Evolutionary conservation across 2,797 vertebrate genomes (phyloP), one percentile per base, ranked within the genome.

Genomic region (Chelon auratus): DNA sequence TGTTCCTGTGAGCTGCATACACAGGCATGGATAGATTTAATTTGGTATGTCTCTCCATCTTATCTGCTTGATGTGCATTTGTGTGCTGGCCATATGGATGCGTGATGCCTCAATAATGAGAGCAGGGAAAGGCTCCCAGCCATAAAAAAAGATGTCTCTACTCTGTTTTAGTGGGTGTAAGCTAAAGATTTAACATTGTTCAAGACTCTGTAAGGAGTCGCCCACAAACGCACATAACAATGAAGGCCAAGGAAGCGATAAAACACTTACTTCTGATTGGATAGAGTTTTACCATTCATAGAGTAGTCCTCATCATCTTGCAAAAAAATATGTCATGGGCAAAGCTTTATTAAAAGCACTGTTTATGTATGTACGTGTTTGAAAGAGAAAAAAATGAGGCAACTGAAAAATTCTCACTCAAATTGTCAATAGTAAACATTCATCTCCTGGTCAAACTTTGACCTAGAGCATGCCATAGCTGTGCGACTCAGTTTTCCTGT

Each of bases 101-200:
- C 18, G 4, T 50, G n/a, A n/a, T 50, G 20, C 64, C 20, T 55
- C 51, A 17, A 58, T 78, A 73, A 73, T 72, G 53, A 74, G 45
- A 51, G 14, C 58, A 72, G 68, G 39, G 12, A 56, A 57, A 72
- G 50, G 40, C 75, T 59, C 56, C 62, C 57, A 48, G 45, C n/a
- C n/a, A 22, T 50, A 20, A 22, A 50, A 22, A 50, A 50, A 20
- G 9, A 50, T 50, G 9, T n/a, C 10, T 50, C 12, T 2, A n/a
- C n/a, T 47, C 45, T 48, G 48, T 3, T 50, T 11, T 12, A 9
- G 18, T 50, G 48, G 20, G 48, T 22, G 20, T 12, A 12, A 50
- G 20, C 9, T 13, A 50, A 11, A 22, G 48, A 50, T 50, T 20
- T 5, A 18, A n/a, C 45, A 47, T n/a, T 20, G n/a, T 48, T 48